A percentile compares a stretch with the other conserved stretches of the same genome.
Conservation (phyloP, 2,888 invertebrate genomes). For the Cabera pusaria region DNA sequence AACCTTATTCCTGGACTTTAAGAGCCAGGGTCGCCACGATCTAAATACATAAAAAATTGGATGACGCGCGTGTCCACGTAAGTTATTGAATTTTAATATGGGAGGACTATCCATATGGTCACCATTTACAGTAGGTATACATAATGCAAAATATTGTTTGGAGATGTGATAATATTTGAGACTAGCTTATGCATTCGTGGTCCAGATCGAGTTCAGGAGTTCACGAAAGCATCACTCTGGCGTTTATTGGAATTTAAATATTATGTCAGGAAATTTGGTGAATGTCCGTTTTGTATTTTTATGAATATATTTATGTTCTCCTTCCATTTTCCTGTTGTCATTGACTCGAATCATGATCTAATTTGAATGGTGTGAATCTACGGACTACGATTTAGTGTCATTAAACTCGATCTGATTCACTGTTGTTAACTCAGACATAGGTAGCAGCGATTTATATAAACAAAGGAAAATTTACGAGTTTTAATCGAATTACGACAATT, state of each 20-base stretch:
- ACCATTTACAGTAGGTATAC: too few species aligned
- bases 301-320: too few species aligned
- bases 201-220: slow-evolving; percentile 11
- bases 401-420: too few species aligned
- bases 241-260: neutral
- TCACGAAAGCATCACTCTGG: too few species aligned
- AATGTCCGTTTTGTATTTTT: slow-evolving; percentile 1
- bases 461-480: too few species aligned
- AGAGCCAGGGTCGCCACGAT: slow-evolving; percentile 36
- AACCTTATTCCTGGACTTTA: slow-evolving; percentile 46
- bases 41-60: slow-evolving; percentile 70
- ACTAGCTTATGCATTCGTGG: slow-evolving; percentile 8
- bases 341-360: slow-evolving; percentile 4
- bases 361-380: slow-evolving; percentile 5
- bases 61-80: slow-evolving; percentile 61
- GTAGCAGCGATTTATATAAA: too few species aligned
- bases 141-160: slow-evolving; percentile 9
- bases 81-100: slow-evolving; percentile 68
- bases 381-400: too few species aligned
- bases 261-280: slow-evolving; percentile 3
- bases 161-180: slow-evolving; percentile 6
- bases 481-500: too few species aligned
- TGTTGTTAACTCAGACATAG: too few species aligned
- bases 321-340: slow-evolving; percentile 10
- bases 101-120: slow-evolving; percentile 19